Evolutionary conservation across 2,888 invertebrate species (phyloP).

Genomic region (Drosophila lacicola): DNA sequence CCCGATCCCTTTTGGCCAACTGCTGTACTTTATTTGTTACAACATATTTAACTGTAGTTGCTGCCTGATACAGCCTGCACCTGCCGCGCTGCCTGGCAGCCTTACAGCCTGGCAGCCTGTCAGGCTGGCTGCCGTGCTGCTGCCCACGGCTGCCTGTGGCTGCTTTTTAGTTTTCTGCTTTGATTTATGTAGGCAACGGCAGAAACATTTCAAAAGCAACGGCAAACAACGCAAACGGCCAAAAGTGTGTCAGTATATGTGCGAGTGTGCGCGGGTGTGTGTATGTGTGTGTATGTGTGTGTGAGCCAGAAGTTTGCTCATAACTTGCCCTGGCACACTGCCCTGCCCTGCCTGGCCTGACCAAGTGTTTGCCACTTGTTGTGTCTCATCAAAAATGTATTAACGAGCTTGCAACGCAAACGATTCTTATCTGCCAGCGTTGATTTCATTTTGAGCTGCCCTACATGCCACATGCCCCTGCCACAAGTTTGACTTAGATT

Average conservation of each 20-base stretch:
- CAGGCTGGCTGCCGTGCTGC: conserved; percentile 41
- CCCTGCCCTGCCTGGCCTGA: conserved; percentile 28
- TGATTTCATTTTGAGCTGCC: conserved; percentile 79
- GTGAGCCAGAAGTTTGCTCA: conserved; percentile 65
- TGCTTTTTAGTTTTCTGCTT: conserved; percentile 69
- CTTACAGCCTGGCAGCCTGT: conserved; percentile 25
- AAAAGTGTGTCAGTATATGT: conserved; percentile 61
- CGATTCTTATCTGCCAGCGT: conserved; percentile 80
- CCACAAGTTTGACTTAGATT: conserved; percentile 70
- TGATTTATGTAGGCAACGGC: conserved; percentile 60
- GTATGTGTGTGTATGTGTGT: conserved; percentile 5
- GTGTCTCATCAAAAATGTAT: conserved; percentile 83
- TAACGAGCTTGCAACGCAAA: conserved; percentile 81
- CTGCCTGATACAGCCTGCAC: conserved; percentile 38
- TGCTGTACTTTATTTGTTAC: conserved; percentile 79
- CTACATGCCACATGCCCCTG: conserved; percentile 35
- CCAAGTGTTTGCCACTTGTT: conserved; percentile 76
- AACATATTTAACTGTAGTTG: conserved; percentile 79
- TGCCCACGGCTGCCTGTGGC: conserved; percentile 50
- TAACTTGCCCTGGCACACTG: conserved; percentile 62
- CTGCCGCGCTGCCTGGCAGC: conserved; percentile 29
- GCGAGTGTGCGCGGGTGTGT: conserved; percentile 7
- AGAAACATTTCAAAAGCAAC: conserved; percentile 74
- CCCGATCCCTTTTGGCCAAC: conserved; percentile 62
- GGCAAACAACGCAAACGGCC: conserved; percentile 47